These are phyloP conservation scores for Engystomops pustulosus DNA, from an alignment of 2,113 vertebrate species.

Conservation along the genomic window DNA sequence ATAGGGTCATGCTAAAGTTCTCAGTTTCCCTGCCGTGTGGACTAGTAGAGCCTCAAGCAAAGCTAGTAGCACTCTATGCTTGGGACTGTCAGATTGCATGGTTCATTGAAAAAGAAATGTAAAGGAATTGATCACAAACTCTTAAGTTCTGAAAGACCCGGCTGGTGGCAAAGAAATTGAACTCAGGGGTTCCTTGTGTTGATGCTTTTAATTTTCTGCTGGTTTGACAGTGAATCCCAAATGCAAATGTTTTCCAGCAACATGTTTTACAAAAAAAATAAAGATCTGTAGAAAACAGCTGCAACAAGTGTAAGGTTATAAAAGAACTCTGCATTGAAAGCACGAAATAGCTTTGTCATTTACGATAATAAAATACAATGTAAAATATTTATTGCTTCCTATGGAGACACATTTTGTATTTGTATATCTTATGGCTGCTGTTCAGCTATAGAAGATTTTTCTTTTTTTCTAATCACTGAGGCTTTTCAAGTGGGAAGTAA, in stretches of 20 bases:
- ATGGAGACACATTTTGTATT: neutral
- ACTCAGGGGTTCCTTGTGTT: constrained; percentile 40
- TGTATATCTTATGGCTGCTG: neutral
- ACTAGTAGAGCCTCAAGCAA: constrained; percentile 45
- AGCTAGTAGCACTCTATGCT: constrained; percentile 39
- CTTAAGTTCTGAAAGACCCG: constrained; percentile 46
- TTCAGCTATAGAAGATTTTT: neutral
- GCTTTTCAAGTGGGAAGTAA: too few species aligned
- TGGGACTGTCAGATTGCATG: constrained; percentile 39
- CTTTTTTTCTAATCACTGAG: neutral
- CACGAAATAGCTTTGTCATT: neutral
- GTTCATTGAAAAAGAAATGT: constrained; percentile 54
- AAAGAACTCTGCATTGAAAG: neutral
- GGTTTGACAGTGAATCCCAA: constrained; percentile 42
- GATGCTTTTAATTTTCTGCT: constrained; percentile 43
- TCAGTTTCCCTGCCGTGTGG: constrained; percentile 50
- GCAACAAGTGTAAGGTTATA: neutral
- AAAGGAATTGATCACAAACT: constrained; percentile 56
- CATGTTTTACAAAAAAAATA: constrained; percentile 1
- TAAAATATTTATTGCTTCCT: neutral
- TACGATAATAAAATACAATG: neutral
- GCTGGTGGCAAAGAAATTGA: constrained; percentile 55
- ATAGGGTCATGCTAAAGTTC: constrained; percentile 41
- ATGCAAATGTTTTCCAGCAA: constrained; percentile 29
- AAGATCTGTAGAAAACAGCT: constrained; percentile 12